Percentiles rank a stretch among this genome's conserved stretches.
Evolutionary conservation across 2,797 vertebrate genomes (phyloP).

Genomic region (Synaphobranchus kaupii): DNA sequence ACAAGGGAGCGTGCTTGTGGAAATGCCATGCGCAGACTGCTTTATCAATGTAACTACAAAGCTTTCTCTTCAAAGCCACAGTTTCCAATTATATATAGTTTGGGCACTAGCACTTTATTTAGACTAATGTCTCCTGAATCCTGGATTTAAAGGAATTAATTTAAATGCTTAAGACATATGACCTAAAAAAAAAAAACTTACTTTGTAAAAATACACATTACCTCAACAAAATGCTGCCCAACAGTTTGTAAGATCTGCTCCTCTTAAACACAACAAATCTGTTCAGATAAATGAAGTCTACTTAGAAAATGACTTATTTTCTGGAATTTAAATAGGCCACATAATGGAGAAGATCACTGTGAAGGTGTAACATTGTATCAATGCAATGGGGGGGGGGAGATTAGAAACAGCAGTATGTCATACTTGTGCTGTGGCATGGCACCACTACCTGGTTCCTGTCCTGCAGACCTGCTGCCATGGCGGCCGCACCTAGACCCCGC

Average conservation of each 20-base stretch:
- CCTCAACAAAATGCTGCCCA: neutral
- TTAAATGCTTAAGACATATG: neutral
- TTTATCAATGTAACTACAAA: neutral
- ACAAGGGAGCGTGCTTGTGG: neutral
- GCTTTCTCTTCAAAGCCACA: neutral
- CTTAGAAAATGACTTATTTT: neutral
- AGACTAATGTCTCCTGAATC: neutral
- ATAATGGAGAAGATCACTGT: neutral
- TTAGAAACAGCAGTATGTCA: neutral
- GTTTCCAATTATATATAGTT: neutral
- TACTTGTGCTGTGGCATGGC: neutral
- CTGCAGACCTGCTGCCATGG: neutral
- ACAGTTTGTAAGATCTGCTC: neutral
- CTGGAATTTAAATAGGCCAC: neutral
- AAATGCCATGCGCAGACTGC: neutral
- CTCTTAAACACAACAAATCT: neutral
- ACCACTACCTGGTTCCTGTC: neutral
- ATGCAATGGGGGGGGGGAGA: neutral
- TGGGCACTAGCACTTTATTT: neutral
- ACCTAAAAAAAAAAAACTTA: neutral
- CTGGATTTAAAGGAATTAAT: neutral
- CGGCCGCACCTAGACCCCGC: neutral
- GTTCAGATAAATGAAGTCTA: neutral
- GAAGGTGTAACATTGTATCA: neutral
- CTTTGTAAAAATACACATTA: neutral